Conservation (phyloP, 2,113 vertebrate genomes). For the Eurystomus gularis region DNA sequence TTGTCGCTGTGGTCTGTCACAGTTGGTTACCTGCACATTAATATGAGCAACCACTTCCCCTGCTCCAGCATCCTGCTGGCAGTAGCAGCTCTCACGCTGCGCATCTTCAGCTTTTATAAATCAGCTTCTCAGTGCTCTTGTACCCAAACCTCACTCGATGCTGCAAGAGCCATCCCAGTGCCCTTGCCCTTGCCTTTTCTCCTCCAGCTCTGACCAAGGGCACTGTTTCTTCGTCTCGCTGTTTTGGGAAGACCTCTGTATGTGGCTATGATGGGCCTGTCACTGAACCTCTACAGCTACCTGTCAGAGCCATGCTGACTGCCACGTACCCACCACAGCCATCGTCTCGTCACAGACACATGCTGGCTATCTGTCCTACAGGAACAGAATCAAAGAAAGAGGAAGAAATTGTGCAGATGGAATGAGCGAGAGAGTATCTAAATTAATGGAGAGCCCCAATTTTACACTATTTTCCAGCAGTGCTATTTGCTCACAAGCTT, state of each 20-base stretch:
- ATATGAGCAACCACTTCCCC: background rate
- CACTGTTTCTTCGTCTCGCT: fast-evolving
- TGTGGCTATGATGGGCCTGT: fast-evolving
- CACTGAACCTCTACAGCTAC: background rate
- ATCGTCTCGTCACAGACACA: fast-evolving
- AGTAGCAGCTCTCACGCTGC: background rate
- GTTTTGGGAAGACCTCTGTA: background rate
- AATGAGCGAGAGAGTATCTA: background rate
- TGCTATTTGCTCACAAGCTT: background rate
- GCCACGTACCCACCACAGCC: background rate
- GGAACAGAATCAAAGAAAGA: background rate
- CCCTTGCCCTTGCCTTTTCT: background rate
- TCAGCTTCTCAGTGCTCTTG: background rate
- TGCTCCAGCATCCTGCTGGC: background rate
- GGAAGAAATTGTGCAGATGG: background rate
- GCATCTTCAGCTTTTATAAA: background rate
- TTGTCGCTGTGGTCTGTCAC: background rate
- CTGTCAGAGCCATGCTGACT: too few relatives aligned
- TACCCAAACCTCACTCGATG: background rate
- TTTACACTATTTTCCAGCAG: background rate
- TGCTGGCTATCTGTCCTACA: background rate
- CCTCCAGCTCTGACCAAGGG: background rate
- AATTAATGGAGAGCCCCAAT: background rate
- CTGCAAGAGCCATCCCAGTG: background rate
- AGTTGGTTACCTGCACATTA: background rate